These are phyloP conservation scores for Rhinoraja longicauda DNA, from an alignment of 2,797 vertebrate species.

Conservation along the genomic window DNA sequence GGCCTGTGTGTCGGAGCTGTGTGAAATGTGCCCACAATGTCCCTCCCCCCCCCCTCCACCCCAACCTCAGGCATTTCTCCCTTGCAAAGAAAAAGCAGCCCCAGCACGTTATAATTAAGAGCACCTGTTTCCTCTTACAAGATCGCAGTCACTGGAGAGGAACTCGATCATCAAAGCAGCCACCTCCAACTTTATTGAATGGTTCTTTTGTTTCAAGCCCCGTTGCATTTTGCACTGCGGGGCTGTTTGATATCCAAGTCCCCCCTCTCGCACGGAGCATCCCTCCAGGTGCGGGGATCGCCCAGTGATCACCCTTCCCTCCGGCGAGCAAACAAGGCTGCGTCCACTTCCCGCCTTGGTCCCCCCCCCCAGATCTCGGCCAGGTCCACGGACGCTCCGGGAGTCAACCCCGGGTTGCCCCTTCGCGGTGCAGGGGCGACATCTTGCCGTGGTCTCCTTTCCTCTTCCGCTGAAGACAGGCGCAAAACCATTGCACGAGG, in stretches of 20 bases:
- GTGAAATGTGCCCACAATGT: not conserved
- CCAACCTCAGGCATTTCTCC: not conserved
- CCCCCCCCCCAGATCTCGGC: too few species aligned
- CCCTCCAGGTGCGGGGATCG: constrained; percentile 45
- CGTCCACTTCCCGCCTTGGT: too few species aligned
- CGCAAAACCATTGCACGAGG: too few species aligned
- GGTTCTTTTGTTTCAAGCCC: constrained; percentile 69
- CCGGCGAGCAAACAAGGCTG: too few species aligned
- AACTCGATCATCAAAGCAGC: constrained; percentile 71
- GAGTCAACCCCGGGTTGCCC: not conserved
- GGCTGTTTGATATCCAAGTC: constrained; percentile 58
- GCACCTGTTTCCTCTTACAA: constrained; percentile 75
- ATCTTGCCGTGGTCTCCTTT: too few species aligned
- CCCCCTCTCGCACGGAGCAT: constrained; percentile 50
- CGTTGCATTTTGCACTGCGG: constrained; percentile 55
- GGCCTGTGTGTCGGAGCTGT: too few species aligned
- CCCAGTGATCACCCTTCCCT: not conserved
- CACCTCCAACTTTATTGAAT: constrained; percentile 61
- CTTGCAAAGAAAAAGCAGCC: constrained; percentile 49
- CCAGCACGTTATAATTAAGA: constrained; percentile 68
- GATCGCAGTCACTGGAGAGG: constrained; percentile 68
- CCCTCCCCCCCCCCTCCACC: not conserved
- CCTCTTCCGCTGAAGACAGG: too few species aligned
- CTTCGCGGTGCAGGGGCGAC: too few species aligned
- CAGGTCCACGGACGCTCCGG: too few species aligned